A percentile compares a stretch with the other conserved stretches of the same genome.
These are phyloP conservation scores for Aradophagus sp. DNA, from an alignment of 1,140 invertebrate species.

Conservation along the genomic window DNA sequence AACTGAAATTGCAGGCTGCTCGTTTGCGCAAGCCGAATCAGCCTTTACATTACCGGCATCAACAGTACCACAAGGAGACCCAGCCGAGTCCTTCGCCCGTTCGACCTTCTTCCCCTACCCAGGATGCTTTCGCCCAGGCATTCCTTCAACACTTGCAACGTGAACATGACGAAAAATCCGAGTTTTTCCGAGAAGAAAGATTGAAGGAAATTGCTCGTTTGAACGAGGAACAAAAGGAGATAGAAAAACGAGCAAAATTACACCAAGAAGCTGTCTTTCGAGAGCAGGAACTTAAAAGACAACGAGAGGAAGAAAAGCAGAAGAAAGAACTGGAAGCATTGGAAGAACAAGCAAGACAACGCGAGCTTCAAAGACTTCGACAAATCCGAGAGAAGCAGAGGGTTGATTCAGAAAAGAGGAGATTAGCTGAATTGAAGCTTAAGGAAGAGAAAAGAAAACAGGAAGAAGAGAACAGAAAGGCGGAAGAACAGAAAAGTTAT, in stretches of 20 bases:
- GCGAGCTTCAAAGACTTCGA: slow-evolving; percentile 66
- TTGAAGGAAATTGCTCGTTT: slow-evolving; percentile 65
- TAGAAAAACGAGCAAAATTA: slow-evolving; percentile 66
- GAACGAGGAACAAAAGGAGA: slow-evolving; percentile 64
- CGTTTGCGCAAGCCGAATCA: slow-evolving; percentile 60
- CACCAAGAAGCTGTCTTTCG: slow-evolving; percentile 61
- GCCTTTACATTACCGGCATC: slow-evolving; percentile 65
- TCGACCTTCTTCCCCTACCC: slow-evolving; percentile 38
- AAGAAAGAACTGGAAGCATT: slow-evolving; percentile 65
- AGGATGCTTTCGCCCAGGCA: slow-evolving; percentile 70
- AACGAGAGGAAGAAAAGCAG: slow-evolving; percentile 66
- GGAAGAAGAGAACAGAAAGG: slow-evolving; percentile 48
- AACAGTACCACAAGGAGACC: slow-evolving; percentile 67
- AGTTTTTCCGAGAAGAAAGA: slow-evolving; percentile 62
- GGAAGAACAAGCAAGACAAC: slow-evolving; percentile 64
- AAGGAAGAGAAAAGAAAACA: slow-evolving; percentile 61
- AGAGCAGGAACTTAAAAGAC: slow-evolving; percentile 66
- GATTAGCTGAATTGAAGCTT: slow-evolving; percentile 52
- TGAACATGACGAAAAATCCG: slow-evolving; percentile 67
- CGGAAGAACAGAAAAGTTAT: slow-evolving; percentile 14
- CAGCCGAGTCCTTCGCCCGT: slow-evolving; percentile 57
- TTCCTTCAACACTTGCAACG: slow-evolving; percentile 72
- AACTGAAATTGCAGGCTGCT: slow-evolving; percentile 61
- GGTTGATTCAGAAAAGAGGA: slow-evolving; percentile 58
- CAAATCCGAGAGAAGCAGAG: slow-evolving; percentile 64